Evolutionary conservation across 1,140 invertebrate species (phyloP).

Genomic region (Gerris buenoi): DNA sequence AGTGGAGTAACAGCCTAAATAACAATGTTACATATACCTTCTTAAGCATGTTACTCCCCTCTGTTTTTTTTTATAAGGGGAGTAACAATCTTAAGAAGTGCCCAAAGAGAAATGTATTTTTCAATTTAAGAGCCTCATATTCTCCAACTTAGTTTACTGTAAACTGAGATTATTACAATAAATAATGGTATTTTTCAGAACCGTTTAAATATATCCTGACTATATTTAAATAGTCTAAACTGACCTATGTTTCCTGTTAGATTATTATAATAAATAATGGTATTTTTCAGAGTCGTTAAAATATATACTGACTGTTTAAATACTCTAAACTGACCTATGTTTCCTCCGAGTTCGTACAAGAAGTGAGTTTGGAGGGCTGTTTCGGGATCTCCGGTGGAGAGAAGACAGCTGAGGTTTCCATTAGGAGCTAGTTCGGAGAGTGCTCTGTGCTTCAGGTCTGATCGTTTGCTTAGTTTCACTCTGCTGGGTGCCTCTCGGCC

Average conservation of each 20-base stretch:
- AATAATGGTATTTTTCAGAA: too few relatives aligned
- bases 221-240: not conserved
- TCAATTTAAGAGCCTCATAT: too few relatives aligned
- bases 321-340: constrained; percentile 33
- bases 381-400: constrained; percentile 31
- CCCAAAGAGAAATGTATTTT: too few relatives aligned
- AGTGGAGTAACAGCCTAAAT: too few relatives aligned
- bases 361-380: constrained; percentile 35
- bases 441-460: constrained; percentile 22
- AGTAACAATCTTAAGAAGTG: too few relatives aligned
- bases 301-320: not conserved
- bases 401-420: constrained; percentile 29
- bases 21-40: too few relatives aligned
- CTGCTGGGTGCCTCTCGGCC: constrained; percentile 15
- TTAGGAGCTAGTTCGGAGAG: constrained; percentile 26
- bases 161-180: too few relatives aligned
- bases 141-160: too few relatives aligned
- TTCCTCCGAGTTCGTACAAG: constrained; percentile 38
- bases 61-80: too few relatives aligned
- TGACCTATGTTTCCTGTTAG: not conserved
- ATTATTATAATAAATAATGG: not conserved
- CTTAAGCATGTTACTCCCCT: too few relatives aligned
- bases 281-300: not conserved
- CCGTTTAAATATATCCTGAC: not conserved
- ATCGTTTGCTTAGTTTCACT: constrained; percentile 17